Conservation (phyloP, 2,797 vertebrate species). For the Myotis vivesi region DNA sequence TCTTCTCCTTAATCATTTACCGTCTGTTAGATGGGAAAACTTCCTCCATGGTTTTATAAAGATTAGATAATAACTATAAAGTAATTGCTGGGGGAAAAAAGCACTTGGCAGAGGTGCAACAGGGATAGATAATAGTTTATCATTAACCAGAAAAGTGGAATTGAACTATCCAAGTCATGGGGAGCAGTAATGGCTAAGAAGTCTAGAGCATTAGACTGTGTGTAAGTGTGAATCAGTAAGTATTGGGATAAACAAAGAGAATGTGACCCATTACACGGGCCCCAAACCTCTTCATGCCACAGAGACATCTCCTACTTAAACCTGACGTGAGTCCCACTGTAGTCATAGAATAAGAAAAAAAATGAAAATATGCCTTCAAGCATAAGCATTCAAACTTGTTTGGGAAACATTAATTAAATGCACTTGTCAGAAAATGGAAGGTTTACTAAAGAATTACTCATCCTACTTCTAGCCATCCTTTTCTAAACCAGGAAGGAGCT, state of each 20-base stretch:
- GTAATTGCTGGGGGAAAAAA: slow-evolving; percentile 58
- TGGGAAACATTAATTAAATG: slow-evolving; percentile 33
- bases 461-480: slow-evolving; percentile 38
- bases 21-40: slow-evolving; percentile 66
- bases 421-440: slow-evolving; percentile 27
- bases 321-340: neutral
- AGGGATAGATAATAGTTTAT: slow-evolving; percentile 73
- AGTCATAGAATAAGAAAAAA: neutral
- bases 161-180: slow-evolving; percentile 20
- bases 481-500: slow-evolving; percentile 28
- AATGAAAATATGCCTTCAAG: neutral
- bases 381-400: neutral
- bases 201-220: neutral
- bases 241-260: neutral
- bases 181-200: slow-evolving; percentile 17
- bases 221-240: neutral
- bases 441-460: slow-evolving; percentile 26
- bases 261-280: neutral
- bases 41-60: slow-evolving; percentile 76
- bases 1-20: slow-evolving; percentile 80
- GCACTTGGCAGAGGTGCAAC: slow-evolving; percentile 62
- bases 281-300: neutral
- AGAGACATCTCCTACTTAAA: neutral
- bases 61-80: slow-evolving; percentile 80
- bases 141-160: slow-evolving; percentile 71